A percentile compares a stretch with the other conserved stretches of the same genome.
Conservation (phyloP, 2,888 invertebrate genomes). For the Megalurothrips usitatus region DNA sequence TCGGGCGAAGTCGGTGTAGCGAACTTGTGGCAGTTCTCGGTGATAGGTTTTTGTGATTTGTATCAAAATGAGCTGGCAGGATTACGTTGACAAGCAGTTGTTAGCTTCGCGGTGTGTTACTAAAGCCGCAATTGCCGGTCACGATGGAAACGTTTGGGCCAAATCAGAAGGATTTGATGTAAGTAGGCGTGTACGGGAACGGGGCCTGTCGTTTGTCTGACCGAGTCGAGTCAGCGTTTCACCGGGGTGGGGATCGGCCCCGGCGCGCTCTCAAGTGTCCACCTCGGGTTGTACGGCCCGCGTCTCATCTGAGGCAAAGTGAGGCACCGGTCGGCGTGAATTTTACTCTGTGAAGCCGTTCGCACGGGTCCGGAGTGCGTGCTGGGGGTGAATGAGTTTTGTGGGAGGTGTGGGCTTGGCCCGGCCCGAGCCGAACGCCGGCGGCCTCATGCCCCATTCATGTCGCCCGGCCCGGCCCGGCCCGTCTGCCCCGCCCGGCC, state of each 20-base stretch:
- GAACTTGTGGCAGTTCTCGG: slow-evolving; percentile 15
- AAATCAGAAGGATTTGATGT: slow-evolving; percentile 91
- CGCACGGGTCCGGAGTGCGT: no score
- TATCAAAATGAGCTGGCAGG: slow-evolving; percentile 91
- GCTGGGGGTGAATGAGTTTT: neutral
- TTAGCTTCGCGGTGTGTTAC: slow-evolving; percentile 91
- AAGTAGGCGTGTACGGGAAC: slow-evolving; percentile 51
- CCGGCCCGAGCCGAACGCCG: neutral
- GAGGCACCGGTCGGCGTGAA: neutral
- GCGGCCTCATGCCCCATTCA: neutral
- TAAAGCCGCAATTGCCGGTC: slow-evolving; percentile 92
- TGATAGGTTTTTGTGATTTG: slow-evolving; percentile 16
- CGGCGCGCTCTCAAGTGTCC: neutral
- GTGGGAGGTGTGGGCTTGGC: neutral
- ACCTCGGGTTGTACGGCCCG: neutral
- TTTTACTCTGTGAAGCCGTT: no score
- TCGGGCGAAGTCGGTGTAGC: slow-evolving; percentile 9
- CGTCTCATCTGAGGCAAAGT: neutral
- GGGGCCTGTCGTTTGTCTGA: neutral
- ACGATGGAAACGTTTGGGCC: slow-evolving; percentile 93
- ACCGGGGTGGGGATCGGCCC: neutral
- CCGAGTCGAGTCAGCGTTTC: slow-evolving; percentile 1
- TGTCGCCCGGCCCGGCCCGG: no score
- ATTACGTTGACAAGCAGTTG: slow-evolving; percentile 96
- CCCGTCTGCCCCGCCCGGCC: no score